Base-by-base conservation (phyloP, 2,888 invertebrate genomes). In the Archips xylosteana region DNA sequence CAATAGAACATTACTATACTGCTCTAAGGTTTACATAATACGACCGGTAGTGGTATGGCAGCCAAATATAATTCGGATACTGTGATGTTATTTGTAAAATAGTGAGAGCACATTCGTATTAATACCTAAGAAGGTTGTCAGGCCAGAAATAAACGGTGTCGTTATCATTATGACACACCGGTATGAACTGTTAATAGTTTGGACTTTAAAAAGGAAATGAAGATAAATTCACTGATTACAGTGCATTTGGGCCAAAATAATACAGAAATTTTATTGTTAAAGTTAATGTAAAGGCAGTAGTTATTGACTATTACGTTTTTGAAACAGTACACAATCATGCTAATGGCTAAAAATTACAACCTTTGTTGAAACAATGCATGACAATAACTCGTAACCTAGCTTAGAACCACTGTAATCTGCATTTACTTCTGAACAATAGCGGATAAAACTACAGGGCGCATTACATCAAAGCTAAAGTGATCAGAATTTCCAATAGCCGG, bases 21-120 rank as follows among this genome's bases (percentile, higher is more conserved):
- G 63, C 47, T 63, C 39, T 15, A 59, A n/a, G 61, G 61, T 45
- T 42, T 34, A 75, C 72, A 72, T 73, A 76, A 78, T 71, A 66
- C 71, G 76, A 75, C 66, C 60, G 51, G 59, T 67, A 68, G 60
- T 54, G 51, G 68, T 73, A 76, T 76, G 76, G 78, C 75, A 60
- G 71, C 65, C 64, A 64, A 80, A 80, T 78, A 78, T 79, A 76
- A 76, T 66, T 73, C 62, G n/a, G 66, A 70, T 78, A 80, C 79
- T 78, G 78, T 78, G 76, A 57, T 32, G 23, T 57, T 57, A 23
- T 57, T 57, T 57, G 57, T 57, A 32, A 32, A 12, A 68, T 71
- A 70, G 47, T 65, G 64, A 71, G 71, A 68, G 75, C 62, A 75
- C 68, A 76, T 68, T 61, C 59, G 75, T 66, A 70, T 61, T 49